These are phyloP conservation scores for Spondyliosoma cantharus DNA, from an alignment of 2,797 vertebrate species.

Conservation along the genomic window DNA sequence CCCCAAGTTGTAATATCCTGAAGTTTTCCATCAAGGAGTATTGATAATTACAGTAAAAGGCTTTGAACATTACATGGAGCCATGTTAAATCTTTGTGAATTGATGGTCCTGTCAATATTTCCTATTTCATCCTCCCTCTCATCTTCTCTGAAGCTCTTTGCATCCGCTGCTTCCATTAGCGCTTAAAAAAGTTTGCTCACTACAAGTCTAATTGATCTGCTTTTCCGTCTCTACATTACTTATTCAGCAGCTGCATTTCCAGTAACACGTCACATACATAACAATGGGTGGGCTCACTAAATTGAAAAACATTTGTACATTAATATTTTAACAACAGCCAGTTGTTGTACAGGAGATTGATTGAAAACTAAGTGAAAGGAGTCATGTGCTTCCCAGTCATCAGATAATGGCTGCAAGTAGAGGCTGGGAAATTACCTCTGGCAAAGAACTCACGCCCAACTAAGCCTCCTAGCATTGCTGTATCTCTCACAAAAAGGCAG, in stretches of 20 bases:
- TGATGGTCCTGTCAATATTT: background rate
- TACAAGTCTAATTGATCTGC: conserved; percentile 22
- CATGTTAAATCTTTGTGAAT: background rate
- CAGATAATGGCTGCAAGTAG: conserved; percentile 9
- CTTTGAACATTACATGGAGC: background rate
- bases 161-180: background rate
- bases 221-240: conserved; percentile 29
- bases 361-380: conserved; percentile 30
- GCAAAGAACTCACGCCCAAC: conserved; percentile 22
- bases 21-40: background rate
- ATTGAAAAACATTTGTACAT: conserved; percentile 51
- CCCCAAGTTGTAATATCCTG: background rate
- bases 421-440: conserved; percentile 20
- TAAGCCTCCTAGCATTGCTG: conserved; percentile 25
- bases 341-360: conserved; percentile 27
- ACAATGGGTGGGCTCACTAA: conserved; percentile 38
- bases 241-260: conserved; percentile 44
- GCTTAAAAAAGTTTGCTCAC: background rate
- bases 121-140: background rate
- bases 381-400: conserved; percentile 9
- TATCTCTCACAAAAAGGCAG: conserved; percentile 53
- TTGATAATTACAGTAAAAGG: conserved; percentile 6
- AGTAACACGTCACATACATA: conserved; percentile 20
- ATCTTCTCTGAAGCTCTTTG: conserved; percentile 8
- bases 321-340: conserved; percentile 42